phyloP scores from a whole-genome alignment of 1,140 invertebrate genomes.

The Trissolcus basalis region DNA sequence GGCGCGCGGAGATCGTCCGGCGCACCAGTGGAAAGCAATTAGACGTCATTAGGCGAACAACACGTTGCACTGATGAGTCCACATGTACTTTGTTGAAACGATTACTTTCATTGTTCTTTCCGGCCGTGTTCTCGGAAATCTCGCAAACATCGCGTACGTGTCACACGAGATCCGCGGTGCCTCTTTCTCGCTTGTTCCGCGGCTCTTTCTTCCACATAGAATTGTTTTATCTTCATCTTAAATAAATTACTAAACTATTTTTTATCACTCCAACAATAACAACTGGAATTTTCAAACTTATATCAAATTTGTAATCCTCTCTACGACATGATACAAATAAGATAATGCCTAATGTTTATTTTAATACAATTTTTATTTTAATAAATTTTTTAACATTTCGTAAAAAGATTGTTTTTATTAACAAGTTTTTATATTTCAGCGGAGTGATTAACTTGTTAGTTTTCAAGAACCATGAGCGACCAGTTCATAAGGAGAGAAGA shows the following conservation, averaged over 20 bases:
- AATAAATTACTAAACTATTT: slow-evolving; percentile 5
- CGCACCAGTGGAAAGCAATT: slow-evolving; percentile 74
- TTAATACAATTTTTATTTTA: slow-evolving; percentile 35
- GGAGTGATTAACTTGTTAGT: slow-evolving; percentile 45
- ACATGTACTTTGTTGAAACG: slow-evolving; percentile 72
- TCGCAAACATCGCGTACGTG: slow-evolving; percentile 67
- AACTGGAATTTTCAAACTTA: too few species aligned
- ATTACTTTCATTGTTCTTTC: slow-evolving; percentile 77
- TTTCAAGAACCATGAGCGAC: slow-evolving; percentile 18
- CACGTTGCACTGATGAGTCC: slow-evolving; percentile 61
- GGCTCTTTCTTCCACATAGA: slow-evolving; percentile 34
- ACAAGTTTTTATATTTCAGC: background rate
- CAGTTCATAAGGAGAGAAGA: slow-evolving; percentile 19
- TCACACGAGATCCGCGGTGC: slow-evolving; percentile 67
- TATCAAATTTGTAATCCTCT: too few species aligned
- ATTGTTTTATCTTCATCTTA: too few species aligned
- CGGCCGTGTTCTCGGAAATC: slow-evolving; percentile 75
- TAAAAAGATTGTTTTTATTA: too few species aligned
- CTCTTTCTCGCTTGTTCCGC: slow-evolving; percentile 23
- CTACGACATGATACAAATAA: too few species aligned
- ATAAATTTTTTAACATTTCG: too few species aligned
- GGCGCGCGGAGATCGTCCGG: slow-evolving; percentile 52
- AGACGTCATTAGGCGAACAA: slow-evolving; percentile 70
- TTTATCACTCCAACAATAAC: too few species aligned
- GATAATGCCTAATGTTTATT: too few species aligned